Evolutionary conservation across 1,140 invertebrate species (phyloP).

Genomic region (Vanessa tameamea): DNA sequence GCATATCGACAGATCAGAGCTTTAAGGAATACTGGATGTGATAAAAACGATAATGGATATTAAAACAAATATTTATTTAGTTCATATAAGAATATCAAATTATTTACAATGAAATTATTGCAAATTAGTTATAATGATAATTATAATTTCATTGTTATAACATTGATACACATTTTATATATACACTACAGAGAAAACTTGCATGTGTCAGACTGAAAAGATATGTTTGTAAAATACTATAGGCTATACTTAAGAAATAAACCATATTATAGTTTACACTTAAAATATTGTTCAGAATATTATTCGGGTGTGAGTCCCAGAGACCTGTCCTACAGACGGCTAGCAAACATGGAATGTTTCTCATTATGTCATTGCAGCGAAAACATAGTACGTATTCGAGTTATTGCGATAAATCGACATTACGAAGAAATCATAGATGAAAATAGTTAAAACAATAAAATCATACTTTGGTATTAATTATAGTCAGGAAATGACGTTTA

Average conservation of each 20-base stretch:
- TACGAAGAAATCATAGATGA: not conserved
- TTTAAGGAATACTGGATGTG: constrained; percentile 40
- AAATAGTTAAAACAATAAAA: not conserved
- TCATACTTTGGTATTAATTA: constrained; percentile 11
- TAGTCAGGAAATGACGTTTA: not conserved
- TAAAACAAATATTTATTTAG: constrained; percentile 79
- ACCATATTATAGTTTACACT: constrained; percentile 65
- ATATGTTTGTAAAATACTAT: constrained; percentile 75
- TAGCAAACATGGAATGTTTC: constrained; percentile 76
- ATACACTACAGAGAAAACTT: constrained; percentile 80
- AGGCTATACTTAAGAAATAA: constrained; percentile 76
- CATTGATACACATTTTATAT: constrained; percentile 71
- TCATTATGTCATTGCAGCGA: constrained; percentile 47
- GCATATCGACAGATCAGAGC: constrained; percentile 44
- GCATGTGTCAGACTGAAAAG: constrained; percentile 76
- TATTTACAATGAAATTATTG: constrained; percentile 79
- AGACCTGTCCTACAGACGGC: constrained; percentile 44
- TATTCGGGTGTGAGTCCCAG: constrained; percentile 56
- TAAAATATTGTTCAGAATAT: constrained; percentile 76
- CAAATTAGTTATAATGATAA: constrained; percentile 63
- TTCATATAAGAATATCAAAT: constrained; percentile 77
- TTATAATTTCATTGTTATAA: constrained; percentile 78
- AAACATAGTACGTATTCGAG: constrained; percentile 31
- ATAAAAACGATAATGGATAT: constrained; percentile 61
- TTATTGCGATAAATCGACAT: constrained; percentile 10